Evolutionary conservation across 2,888 invertebrate genomes (phyloP).

Genomic region (Acleris holmiana): DNA sequence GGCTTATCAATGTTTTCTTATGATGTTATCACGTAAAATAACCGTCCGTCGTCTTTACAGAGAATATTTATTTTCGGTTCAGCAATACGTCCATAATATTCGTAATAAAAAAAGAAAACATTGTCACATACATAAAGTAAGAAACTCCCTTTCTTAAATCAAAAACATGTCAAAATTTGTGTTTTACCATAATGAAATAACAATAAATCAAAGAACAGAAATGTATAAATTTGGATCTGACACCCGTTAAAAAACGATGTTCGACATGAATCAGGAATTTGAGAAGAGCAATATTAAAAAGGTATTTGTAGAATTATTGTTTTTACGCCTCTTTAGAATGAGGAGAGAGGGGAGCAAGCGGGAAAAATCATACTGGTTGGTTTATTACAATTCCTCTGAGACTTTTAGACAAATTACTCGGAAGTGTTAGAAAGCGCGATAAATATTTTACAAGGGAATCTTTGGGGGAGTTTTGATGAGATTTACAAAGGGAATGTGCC

Average conservation of each 20-base stretch:
- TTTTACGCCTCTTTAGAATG: neutral
- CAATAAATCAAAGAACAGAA: slow-evolving; percentile 1
- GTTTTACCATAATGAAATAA: neutral
- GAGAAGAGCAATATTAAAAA: neutral
- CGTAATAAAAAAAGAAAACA: too few relatives aligned
- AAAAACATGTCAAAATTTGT: neutral
- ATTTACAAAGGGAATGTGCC: neutral
- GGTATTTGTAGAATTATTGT: neutral
- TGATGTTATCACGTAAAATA: too few relatives aligned
- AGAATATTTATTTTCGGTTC: too few relatives aligned
- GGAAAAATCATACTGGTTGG: slow-evolving; percentile 28
- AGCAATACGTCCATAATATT: too few relatives aligned
- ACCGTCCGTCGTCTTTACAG: too few relatives aligned
- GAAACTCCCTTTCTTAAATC: neutral
- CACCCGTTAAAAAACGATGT: slow-evolving; percentile 7
- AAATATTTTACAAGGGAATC: slow-evolving; percentile 9
- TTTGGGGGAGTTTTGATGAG: neutral
- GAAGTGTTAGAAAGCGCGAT: slow-evolving; percentile 18
- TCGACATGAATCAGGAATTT: neutral
- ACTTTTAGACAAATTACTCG: slow-evolving; percentile 28
- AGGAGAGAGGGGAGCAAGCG: neutral
- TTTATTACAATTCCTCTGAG: slow-evolving; percentile 33
- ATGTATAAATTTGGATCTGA: slow-evolving; percentile 9
- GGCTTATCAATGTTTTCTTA: too few relatives aligned
- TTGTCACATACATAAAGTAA: too few relatives aligned